phyloP scores from a whole-genome alignment of 2,797 vertebrate genomes.

The Acanthiza pusilla region DNA sequence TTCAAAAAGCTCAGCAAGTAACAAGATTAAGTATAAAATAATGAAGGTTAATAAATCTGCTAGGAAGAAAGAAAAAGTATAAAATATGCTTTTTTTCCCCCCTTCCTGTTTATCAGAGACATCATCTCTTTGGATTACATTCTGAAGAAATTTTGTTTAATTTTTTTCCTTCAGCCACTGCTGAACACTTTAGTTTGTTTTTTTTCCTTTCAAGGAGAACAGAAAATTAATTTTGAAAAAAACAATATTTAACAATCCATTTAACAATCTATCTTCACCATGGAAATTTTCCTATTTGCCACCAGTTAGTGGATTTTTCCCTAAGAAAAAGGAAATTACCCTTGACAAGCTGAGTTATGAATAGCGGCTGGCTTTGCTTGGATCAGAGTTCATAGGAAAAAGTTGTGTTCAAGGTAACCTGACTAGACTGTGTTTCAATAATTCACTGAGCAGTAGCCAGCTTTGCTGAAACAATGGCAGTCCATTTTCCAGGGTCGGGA shows the following conservation, averaged over 20 bases:
- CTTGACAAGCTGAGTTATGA: slow-evolving; percentile 41
- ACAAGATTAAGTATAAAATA: neutral
- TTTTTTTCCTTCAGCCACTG: neutral
- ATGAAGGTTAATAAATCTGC: neutral
- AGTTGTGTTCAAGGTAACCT: neutral
- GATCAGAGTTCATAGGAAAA: slow-evolving; percentile 33
- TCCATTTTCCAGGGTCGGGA: neutral
- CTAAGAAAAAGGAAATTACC: slow-evolving; percentile 40
- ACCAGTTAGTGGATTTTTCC: slow-evolving; percentile 40
- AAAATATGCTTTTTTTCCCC: neutral
- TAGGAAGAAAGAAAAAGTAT: neutral
- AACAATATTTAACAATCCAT: neutral
- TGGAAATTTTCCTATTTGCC: slow-evolving; percentile 26
- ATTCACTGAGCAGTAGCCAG: neutral
- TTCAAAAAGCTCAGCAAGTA: neutral
- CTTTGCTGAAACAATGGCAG: neutral
- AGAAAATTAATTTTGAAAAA: neutral
- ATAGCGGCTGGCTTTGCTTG: slow-evolving; percentile 21
- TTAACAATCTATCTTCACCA: slow-evolving; percentile 11
- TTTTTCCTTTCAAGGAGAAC: neutral
- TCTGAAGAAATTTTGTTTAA: neutral
- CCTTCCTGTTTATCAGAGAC: neutral
- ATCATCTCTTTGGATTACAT: neutral
- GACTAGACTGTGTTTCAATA: neutral
- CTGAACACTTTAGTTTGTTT: neutral